phyloP scores from a whole-genome alignment of 1,140 invertebrate species.

The Zaprionus gabonicus region DNA sequence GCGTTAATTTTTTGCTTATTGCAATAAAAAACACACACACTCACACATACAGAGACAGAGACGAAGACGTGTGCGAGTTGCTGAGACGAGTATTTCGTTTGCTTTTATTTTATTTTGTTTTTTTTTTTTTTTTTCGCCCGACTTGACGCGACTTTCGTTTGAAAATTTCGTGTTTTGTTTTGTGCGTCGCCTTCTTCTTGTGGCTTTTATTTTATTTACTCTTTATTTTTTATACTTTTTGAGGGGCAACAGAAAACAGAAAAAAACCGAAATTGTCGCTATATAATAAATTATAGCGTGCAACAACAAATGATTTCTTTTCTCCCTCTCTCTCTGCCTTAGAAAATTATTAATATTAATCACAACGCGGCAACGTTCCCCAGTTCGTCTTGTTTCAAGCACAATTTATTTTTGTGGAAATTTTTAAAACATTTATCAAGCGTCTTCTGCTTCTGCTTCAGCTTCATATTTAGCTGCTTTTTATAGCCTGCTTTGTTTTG shows the following conservation, averaged over 20 bases:
- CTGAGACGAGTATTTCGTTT: slow-evolving; percentile 33
- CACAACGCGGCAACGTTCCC: slow-evolving; percentile 12
- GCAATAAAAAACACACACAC: neutral
- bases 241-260: slow-evolving; percentile 33
- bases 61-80: neutral
- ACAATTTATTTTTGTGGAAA: slow-evolving; percentile 39
- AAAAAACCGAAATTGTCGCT: slow-evolving; percentile 63
- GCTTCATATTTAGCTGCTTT: slow-evolving; percentile 5
- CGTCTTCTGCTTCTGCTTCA: slow-evolving; percentile 1
- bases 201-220: slow-evolving; percentile 20
- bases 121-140: slow-evolving; percentile 1
- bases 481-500: slow-evolving; percentile 30
- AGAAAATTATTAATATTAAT: slow-evolving; percentile 53
- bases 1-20: slow-evolving; percentile 16
- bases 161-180: slow-evolving; percentile 68
- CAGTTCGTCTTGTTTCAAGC: slow-evolving; percentile 19
- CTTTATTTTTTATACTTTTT: slow-evolving; percentile 42
- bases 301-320: slow-evolving; percentile 29
- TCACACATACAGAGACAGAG: neutral
- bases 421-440: slow-evolving; percentile 41
- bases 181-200: slow-evolving; percentile 42
- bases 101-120: neutral
- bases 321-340: slow-evolving; percentile 26
- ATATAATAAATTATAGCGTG: slow-evolving; percentile 67
- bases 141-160: slow-evolving; percentile 60